Percentiles rank a stretch among this genome's conserved stretches.
phyloP scores from a whole-genome alignment of 2,113 vertebrate species.

The Dolichotis patagonum region DNA sequence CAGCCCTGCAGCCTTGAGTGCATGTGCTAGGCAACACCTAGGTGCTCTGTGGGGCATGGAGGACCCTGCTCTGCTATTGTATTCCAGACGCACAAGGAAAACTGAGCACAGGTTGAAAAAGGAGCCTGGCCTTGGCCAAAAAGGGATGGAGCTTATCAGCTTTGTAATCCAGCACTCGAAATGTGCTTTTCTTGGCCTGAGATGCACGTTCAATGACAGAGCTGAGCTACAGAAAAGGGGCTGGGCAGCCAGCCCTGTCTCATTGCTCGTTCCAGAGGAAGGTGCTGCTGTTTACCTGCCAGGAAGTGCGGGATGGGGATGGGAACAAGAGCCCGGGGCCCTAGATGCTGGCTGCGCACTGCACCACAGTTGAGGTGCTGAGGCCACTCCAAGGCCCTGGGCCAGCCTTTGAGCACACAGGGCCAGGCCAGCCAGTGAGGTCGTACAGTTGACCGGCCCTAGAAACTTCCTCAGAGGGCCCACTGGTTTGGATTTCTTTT shows the following conservation, averaged over 20 bases:
- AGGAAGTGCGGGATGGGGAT: not conserved
- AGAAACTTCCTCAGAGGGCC: not conserved
- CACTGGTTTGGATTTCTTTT: not conserved
- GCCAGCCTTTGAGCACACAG: not conserved
- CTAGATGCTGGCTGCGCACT: accelerated
- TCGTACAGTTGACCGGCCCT: not conserved
- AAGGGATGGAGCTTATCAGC: constrained; percentile 75
- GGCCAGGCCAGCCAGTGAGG: not conserved
- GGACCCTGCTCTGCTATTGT: constrained; percentile 16
- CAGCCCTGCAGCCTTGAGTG: not conserved
- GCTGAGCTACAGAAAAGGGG: not conserved
- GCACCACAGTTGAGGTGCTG: accelerated
- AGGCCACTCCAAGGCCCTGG: not conserved
- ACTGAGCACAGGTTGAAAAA: constrained; percentile 73
- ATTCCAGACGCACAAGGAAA: constrained; percentile 59
- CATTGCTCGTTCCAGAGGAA: not conserved
- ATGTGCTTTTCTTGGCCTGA: constrained; percentile 82
- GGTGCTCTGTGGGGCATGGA: not conserved
- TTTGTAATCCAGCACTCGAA: constrained; percentile 80
- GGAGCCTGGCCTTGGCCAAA: constrained; percentile 63
- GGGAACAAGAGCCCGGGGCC: accelerated
- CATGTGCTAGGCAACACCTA: accelerated
- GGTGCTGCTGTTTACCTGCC: not conserved
- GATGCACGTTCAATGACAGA: not conserved
- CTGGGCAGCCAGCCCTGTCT: not conserved